Conservation (phyloP, 2,888 invertebrate species). For the Dynastes hyllus region DNA sequence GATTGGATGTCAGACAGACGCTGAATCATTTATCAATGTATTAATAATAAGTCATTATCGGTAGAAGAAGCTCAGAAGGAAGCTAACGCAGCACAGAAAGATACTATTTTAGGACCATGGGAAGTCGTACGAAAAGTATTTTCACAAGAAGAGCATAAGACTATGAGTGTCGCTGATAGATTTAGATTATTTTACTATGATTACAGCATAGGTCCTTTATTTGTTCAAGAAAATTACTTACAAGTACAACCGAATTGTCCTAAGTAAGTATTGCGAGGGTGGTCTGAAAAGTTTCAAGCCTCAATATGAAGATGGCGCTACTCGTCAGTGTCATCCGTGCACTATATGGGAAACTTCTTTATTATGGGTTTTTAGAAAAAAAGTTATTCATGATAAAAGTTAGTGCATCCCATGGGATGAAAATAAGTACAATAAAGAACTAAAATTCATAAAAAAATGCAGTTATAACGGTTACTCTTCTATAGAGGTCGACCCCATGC, state of each 20-base stretch:
- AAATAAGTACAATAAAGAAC: too few species aligned
- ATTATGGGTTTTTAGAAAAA: too few species aligned
- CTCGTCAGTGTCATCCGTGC: too few species aligned
- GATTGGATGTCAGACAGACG: slow-evolving; percentile 95
- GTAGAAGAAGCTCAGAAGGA: slow-evolving; percentile 74
- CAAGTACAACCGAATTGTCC: slow-evolving; percentile 84
- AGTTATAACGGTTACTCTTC: too few species aligned
- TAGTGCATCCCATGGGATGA: too few species aligned
- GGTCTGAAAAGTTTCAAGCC: too few species aligned
- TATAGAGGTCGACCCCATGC: too few species aligned
- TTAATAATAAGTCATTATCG: slow-evolving; percentile 73
- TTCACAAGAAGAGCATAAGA: slow-evolving; percentile 83
- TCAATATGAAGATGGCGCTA: too few species aligned
- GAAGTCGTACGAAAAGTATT: slow-evolving; percentile 94
- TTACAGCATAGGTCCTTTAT: slow-evolving; percentile 95
- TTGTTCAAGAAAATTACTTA: slow-evolving; percentile 98
- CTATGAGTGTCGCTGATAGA: slow-evolving; percentile 86
- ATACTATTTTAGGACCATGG: slow-evolving; percentile 93
- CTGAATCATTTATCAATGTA: slow-evolving; percentile 91
- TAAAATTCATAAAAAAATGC: too few species aligned
- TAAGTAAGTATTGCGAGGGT: slow-evolving; percentile 72
- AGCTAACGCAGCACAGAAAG: slow-evolving; percentile 81
- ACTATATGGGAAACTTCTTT: too few species aligned
- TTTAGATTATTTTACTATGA: slow-evolving; percentile 96
- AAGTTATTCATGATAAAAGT: too few species aligned